phyloP scores from a whole-genome alignment of 1,140 invertebrate species.

The Xylocopa sonorina region DNA sequence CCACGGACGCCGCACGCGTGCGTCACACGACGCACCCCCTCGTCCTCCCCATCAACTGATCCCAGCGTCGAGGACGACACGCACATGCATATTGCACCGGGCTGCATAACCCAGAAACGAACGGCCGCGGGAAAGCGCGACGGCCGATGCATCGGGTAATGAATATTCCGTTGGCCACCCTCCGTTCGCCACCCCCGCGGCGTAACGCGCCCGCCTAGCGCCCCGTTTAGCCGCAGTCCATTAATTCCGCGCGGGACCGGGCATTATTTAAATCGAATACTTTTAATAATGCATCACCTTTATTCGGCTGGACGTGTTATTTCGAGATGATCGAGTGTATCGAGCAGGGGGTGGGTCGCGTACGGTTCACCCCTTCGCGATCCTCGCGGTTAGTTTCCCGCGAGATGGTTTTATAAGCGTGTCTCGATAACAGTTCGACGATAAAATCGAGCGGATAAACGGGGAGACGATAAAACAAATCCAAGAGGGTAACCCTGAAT shows the following conservation, averaged over 20 bases:
- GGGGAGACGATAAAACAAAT: too few species aligned
- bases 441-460: too few species aligned
- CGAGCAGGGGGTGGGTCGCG: too few species aligned
- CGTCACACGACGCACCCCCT: slow-evolving; percentile 2
- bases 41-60: slow-evolving; percentile 16
- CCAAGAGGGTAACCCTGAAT: background rate
- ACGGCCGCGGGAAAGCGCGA: slow-evolving; percentile 18
- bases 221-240: slow-evolving; percentile 8
- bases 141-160: slow-evolving; percentile 26
- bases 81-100: slow-evolving; percentile 38
- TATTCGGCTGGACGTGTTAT: too few species aligned
- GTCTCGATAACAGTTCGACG: too few species aligned
- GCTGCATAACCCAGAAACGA: slow-evolving; percentile 42
- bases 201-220: too few species aligned
- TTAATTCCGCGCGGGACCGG: background rate
- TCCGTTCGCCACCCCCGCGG: background rate
- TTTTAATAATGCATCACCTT: too few species aligned
- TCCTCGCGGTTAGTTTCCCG: too few species aligned
- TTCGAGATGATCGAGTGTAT: too few species aligned
- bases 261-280: background rate
- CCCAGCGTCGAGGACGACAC: slow-evolving; percentile 2
- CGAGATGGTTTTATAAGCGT: too few species aligned
- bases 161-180: slow-evolving; percentile 46
- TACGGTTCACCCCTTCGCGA: too few species aligned
- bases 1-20: too few species aligned